Evolutionary conservation across 2,888 invertebrate genomes (phyloP).

Genomic region (Pteria penguin): DNA sequence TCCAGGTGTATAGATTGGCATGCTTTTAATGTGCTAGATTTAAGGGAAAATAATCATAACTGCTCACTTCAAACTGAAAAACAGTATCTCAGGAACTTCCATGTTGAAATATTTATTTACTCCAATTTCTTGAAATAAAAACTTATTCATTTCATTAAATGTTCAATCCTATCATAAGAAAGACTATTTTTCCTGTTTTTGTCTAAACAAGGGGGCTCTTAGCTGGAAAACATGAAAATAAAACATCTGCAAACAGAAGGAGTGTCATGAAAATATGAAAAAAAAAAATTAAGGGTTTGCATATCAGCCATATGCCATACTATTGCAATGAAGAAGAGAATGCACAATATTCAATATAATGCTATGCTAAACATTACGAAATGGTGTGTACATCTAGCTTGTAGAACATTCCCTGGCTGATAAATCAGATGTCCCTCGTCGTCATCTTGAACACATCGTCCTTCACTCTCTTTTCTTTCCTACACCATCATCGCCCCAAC

Average conservation of each 20-base stretch:
- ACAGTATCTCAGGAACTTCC: too few relatives aligned
- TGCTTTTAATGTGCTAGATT: too few relatives aligned
- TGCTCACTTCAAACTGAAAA: too few relatives aligned
- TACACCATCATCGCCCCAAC: constrained; percentile 36
- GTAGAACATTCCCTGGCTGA: constrained; percentile 98
- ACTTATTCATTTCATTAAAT: too few relatives aligned
- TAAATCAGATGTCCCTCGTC: constrained; percentile 99
- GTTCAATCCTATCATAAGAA: too few relatives aligned
- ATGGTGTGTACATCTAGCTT: constrained; percentile 91
- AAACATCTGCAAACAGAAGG: constrained; percentile 28
- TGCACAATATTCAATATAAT: constrained; percentile 21
- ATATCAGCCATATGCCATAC: constrained; percentile 11
- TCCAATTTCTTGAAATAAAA: too few relatives aligned
- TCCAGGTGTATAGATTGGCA: too few relatives aligned
- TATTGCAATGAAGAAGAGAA: constrained; percentile 12
- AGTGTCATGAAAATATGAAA: constrained; percentile 23
- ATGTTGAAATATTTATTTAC: too few relatives aligned
- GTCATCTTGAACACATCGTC: constrained; percentile 97
- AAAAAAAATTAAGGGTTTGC: constrained; percentile 22
- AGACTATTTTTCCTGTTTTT: too few relatives aligned
- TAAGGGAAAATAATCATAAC: too few relatives aligned
- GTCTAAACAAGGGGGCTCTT: too few relatives aligned
- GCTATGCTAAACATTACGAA: constrained; percentile 71
- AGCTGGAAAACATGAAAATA: background rate
- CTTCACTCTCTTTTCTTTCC: constrained; percentile 56